phyloP scores from a whole-genome alignment of 2,797 vertebrate species.

The Rhabdomys pumilio region DNA sequence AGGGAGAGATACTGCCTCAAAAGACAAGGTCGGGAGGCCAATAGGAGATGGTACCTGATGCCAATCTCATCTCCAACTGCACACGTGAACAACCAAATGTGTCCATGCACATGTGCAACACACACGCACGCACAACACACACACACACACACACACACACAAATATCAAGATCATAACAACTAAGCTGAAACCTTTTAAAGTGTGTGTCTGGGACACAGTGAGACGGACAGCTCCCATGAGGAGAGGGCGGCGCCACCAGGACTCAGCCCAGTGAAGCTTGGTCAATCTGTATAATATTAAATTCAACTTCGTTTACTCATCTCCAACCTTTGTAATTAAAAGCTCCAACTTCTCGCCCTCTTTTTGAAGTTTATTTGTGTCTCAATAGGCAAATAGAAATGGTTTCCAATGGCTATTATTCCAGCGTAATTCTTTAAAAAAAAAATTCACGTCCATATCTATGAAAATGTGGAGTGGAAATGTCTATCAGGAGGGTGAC shows the following conservation, averaged over 20 bases:
- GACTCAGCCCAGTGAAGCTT: not conserved
- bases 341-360: slow-evolving; percentile 45
- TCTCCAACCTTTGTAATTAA: slow-evolving; percentile 51
- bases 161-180: not conserved
- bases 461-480: slow-evolving; percentile 11
- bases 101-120: not conserved
- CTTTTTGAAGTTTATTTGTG: slow-evolving; percentile 76
- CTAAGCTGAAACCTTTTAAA: not conserved
- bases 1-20: not conserved
- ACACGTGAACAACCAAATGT: not conserved
- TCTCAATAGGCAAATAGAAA: slow-evolving; percentile 71
- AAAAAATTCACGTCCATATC: slow-evolving; percentile 47
- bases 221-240: not conserved
- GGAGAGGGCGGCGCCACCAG: not conserved
- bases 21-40: not conserved
- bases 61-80: not conserved
- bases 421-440: slow-evolving; percentile 63
- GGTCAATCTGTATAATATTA: too few species aligned
- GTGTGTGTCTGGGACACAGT: not conserved
- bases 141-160: not conserved
- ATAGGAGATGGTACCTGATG: not conserved
- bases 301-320: not conserved
- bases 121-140: not conserved
- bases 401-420: slow-evolving; percentile 69
- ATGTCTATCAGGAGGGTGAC: not conserved